A percentile compares a stretch with the other conserved stretches of the same genome.
These are phyloP conservation scores for Ips typographus DNA, from an alignment of 1,140 invertebrate genomes.

Conservation along the genomic window DNA sequence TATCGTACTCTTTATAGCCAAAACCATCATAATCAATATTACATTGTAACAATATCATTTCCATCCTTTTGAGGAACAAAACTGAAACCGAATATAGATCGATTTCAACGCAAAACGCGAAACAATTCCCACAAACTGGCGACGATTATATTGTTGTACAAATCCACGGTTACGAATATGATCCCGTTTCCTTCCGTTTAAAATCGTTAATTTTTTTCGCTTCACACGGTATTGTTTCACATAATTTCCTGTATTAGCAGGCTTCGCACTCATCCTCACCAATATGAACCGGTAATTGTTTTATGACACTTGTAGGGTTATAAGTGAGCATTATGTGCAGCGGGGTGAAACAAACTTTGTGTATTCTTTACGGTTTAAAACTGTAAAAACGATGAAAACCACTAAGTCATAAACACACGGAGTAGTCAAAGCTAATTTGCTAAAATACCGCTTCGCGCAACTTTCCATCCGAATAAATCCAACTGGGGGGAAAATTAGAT, in stretches of 20 bases:
- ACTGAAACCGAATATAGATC: too few relatives aligned
- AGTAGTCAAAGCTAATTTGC: too few relatives aligned
- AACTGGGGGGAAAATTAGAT: too few relatives aligned
- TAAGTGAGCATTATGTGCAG: slow-evolving; percentile 25
- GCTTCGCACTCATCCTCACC: slow-evolving; percentile 23
- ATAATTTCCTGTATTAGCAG: slow-evolving; percentile 35
- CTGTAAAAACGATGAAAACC: too few relatives aligned
- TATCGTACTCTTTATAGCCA: too few relatives aligned
- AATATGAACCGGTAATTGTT: slow-evolving; percentile 35
- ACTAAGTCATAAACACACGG: too few relatives aligned
- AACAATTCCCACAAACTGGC: slow-evolving; percentile 19
- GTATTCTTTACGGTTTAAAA: too few relatives aligned
- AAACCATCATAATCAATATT: too few relatives aligned
- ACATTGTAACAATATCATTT: not conserved
- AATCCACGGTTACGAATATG: slow-evolving; percentile 28
- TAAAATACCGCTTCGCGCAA: too few relatives aligned
- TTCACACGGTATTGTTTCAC: slow-evolving; percentile 38
- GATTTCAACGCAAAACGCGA: too few relatives aligned
- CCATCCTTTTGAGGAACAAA: not conserved
- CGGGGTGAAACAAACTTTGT: not conserved
- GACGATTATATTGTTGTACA: slow-evolving; percentile 20
- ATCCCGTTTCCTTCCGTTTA: slow-evolving; percentile 36
- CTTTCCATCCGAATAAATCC: too few relatives aligned
- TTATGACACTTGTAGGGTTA: slow-evolving; percentile 37
- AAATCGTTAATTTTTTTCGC: slow-evolving; percentile 28